Evolutionary conservation across 1,140 invertebrate genomes (phyloP), one percentile per base, ranked within the genome.

Genomic region (Saxidomus purpurata): DNA sequence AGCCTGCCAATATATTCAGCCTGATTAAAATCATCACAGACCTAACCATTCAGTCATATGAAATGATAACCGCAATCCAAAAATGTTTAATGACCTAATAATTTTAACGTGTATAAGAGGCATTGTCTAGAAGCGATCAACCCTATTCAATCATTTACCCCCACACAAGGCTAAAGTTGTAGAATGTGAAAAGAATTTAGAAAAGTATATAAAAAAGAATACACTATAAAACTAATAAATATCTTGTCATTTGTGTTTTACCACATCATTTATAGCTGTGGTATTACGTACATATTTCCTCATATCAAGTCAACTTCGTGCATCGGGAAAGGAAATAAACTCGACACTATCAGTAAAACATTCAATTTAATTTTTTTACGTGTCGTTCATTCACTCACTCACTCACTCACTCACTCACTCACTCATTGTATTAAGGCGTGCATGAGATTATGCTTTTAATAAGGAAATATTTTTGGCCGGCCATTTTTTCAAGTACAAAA

Each of bases 351-450:
- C n/a, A n/a, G n/a, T n/a, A n/a, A n/a, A n/a, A n/a, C n/a, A n/a
- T n/a, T n/a, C n/a, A n/a, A n/a, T n/a, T n/a, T n/a, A n/a, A n/a
- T n/a, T n/a, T n/a, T n/a, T n/a, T n/a, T n/a, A n/a, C n/a, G n/a
- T n/a, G n/a, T 61, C 59, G 19, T 19, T 61, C 59, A 61, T 19
- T 61, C 59, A 61, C 59, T 61, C 59, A 61, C 59, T 61, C 59
- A 61, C 59, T 61, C 59, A 61, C 59, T 61, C 59, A 61, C 59
- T 61, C 59, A 61, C 59, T 61, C 59, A 61, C 59, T 61, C 59
- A 61, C 59, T 61, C 59, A 61, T 19, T 61, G 6, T 9, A 22
- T 61, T 19, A 61, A 22, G 11, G 11, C 15, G 43, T 19, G 6
- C 22, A n/a, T n/a, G 22, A 6, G 4, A 9, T n/a, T 61, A 61